Conservation (phyloP, 2,797 vertebrate genomes). For the Microctenopoma lineatum region DNA sequence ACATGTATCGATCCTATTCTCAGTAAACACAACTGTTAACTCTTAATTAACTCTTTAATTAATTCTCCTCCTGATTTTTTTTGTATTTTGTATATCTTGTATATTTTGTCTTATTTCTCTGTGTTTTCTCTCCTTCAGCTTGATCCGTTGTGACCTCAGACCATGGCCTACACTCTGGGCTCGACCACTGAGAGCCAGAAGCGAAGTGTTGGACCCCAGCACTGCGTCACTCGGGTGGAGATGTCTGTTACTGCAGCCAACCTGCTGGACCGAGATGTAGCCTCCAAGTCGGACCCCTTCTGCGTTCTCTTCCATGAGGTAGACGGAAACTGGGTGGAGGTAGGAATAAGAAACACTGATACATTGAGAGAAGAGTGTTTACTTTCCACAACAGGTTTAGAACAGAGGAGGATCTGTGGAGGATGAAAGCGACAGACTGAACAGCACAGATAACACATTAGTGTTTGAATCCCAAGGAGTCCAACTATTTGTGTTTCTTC, state of each 20-base stretch:
- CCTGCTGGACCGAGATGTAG: conserved; percentile 95
- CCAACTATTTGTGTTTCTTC: conserved; percentile 4
- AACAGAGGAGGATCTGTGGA: not conserved
- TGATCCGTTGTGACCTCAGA: conserved; percentile 62
- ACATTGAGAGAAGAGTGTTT: not conserved
- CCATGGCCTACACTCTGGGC: conserved; percentile 90
- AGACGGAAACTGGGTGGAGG: conserved; percentile 94
- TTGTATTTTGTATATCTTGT: no score
- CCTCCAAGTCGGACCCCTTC: conserved; percentile 98
- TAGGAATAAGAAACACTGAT: conserved; percentile 34
- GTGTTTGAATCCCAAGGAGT: conserved; percentile 16
- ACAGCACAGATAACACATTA: conserved; percentile 5
- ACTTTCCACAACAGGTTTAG: not conserved
- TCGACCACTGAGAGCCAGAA: conserved; percentile 64
- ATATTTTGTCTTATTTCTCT: not conserved
- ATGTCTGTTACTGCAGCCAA: conserved; percentile 90
- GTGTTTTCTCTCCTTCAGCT: conserved; percentile 66
- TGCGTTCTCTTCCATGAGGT: conserved; percentile 95
- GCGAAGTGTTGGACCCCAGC: conserved; percentile 84
- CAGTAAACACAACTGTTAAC: no score
- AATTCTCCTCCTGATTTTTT: no score
- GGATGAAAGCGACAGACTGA: conserved; percentile 15
- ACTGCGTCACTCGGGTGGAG: conserved; percentile 93
- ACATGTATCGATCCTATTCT: not conserved
- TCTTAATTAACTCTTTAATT: no score